phyloP scores from a whole-genome alignment of 2,113 vertebrate species.

The Rhynchopsitta pachyrhyncha region DNA sequence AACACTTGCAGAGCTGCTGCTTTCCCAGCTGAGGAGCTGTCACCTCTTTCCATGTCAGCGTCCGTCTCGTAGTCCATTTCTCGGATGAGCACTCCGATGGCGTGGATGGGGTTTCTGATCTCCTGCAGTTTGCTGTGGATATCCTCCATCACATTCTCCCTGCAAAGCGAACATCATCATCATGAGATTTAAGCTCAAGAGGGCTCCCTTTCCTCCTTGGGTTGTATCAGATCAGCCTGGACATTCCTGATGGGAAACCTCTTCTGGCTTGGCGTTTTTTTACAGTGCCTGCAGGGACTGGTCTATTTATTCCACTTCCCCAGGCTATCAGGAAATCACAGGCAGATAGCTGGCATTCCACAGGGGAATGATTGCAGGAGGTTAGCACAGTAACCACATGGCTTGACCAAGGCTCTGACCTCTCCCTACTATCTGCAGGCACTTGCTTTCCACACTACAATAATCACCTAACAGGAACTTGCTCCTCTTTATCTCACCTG shows the following conservation, averaged over 20 bases:
- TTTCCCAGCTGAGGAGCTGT: background rate
- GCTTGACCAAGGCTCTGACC: background rate
- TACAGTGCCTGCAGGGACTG: background rate
- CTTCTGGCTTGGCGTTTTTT: background rate
- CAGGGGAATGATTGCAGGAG: background rate
- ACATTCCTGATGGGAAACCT: background rate
- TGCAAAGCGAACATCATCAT: background rate
- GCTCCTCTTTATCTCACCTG: background rate
- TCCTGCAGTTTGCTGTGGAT: conserved; percentile 92
- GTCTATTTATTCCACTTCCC: conserved; percentile 36
- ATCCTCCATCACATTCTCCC: conserved; percentile 85
- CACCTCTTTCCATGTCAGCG: conserved; percentile 74
- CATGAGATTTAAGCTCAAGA: background rate
- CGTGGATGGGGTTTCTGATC: conserved; percentile 81
- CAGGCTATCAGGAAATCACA: conserved; percentile 47
- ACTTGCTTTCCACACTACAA: background rate
- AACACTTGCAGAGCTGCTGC: background rate
- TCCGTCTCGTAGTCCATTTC: conserved; percentile 94
- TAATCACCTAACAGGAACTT: background rate
- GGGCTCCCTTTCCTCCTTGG: background rate
- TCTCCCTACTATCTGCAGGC: background rate
- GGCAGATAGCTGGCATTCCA: conserved; percentile 46
- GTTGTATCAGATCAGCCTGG: background rate
- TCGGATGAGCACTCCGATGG: conserved; percentile 84
- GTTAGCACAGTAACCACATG: background rate